A percentile compares a stretch with the other conserved stretches of the same genome.
These are phyloP conservation scores for Chrysodeixis includens DNA, from an alignment of 2,888 invertebrate genomes.

Conservation along the genomic window DNA sequence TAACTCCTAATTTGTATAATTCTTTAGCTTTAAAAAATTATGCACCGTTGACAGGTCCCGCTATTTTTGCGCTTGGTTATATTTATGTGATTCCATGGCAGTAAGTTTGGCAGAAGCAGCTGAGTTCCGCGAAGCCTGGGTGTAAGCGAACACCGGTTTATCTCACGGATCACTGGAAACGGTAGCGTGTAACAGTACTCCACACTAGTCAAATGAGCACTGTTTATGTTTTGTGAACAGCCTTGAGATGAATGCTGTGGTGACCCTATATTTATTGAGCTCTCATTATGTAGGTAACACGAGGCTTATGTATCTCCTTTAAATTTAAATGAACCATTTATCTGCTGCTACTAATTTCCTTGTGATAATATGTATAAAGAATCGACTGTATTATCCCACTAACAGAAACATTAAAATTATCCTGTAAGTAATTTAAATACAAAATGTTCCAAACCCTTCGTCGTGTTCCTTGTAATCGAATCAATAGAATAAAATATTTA, in stretches of 20 bases:
- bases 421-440: not conserved
- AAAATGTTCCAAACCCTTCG: not conserved
- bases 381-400: not conserved
- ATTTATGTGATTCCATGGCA: slow-evolving; percentile 33
- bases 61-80: slow-evolving; percentile 45
- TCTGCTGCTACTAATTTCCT: not conserved
- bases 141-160: slow-evolving; percentile 59
- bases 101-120: slow-evolving; percentile 47
- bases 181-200: slow-evolving; percentile 72
- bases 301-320: not conserved
- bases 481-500: not conserved
- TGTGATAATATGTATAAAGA: not conserved
- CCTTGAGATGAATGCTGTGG: slow-evolving; percentile 58
- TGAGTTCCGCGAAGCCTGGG: slow-evolving; percentile 53
- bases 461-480: not conserved
- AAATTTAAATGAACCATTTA: not conserved
- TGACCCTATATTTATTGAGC: not conserved
- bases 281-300: not conserved
- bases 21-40: slow-evolving; percentile 1
- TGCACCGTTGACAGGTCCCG: slow-evolving; percentile 36
- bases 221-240: slow-evolving; percentile 80
- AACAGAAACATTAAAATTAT: not conserved
- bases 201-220: slow-evolving; percentile 62
- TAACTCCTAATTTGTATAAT: slow-evolving; percentile 14
- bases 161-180: slow-evolving; percentile 73